Conservation (phyloP, 2,797 vertebrate species). For the Arrhamphus sclerolepis region DNA sequence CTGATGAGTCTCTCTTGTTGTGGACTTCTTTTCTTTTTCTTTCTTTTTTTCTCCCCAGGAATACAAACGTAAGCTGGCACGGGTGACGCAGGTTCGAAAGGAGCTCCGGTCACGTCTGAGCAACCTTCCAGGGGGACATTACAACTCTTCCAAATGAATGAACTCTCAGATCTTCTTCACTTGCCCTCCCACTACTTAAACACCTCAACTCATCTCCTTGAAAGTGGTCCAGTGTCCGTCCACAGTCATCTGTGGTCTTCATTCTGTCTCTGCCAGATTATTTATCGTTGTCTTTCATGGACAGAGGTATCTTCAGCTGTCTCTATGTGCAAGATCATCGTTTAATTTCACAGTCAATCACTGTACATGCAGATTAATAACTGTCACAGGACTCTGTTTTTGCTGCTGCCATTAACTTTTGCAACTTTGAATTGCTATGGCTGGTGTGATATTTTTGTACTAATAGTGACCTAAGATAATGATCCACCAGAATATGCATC, state of each 20-base stretch:
- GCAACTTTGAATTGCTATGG: conserved; percentile 74
- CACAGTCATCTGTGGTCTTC: conserved; percentile 30
- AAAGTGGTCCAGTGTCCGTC: conserved; percentile 45
- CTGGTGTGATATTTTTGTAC: conserved; percentile 92
- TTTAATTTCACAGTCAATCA: conserved; percentile 10
- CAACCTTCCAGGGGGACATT: conserved; percentile 90
- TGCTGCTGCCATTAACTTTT: conserved; percentile 33
- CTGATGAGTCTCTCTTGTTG: not conserved
- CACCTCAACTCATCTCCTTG: conserved; percentile 30
- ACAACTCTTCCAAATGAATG: conserved; percentile 86
- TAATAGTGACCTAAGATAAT: conserved; percentile 81
- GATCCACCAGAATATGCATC: conserved; percentile 49
- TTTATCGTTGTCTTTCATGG: conserved; percentile 40
- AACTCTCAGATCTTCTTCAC: not conserved
- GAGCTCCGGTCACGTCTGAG: conserved; percentile 93
- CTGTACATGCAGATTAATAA: conserved; percentile 17
- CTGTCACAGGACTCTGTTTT: conserved; percentile 20
- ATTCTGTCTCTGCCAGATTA: conserved; percentile 28
- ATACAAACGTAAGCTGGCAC: conserved; percentile 94
- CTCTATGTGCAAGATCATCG: conserved; percentile 13
- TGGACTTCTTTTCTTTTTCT: conserved; percentile 26
- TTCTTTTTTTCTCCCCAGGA: conserved; percentile 84
- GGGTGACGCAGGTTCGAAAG: conserved; percentile 95
- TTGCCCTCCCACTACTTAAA: conserved; percentile 33
- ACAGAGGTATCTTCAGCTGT: conserved; percentile 10